phyloP scores from a whole-genome alignment of 2,113 vertebrate genomes.

The Emydocephalus ijimae region DNA sequence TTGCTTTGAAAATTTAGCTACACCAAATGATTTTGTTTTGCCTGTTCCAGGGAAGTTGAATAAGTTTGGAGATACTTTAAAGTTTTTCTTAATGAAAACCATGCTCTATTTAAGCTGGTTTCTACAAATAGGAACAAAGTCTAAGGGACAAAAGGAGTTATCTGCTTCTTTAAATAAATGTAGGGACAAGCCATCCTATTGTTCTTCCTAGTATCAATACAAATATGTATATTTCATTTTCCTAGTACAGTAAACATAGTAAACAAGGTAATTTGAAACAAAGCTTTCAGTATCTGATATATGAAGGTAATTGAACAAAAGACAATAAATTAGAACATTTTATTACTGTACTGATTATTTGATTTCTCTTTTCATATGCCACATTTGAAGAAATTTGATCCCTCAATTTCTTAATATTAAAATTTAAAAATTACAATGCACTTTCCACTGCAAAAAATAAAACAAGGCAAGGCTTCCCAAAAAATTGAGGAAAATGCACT shows the following conservation, averaged over 20 bases:
- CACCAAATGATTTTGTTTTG: background rate
- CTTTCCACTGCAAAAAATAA: background rate
- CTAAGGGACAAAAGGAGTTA: background rate
- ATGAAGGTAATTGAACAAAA: background rate
- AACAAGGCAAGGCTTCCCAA: background rate
- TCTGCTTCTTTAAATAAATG: background rate
- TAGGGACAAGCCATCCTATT: background rate
- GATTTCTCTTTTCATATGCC: background rate
- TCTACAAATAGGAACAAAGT: background rate
- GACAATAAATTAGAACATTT: accelerated
- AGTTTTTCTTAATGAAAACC: background rate
- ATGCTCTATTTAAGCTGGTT: background rate
- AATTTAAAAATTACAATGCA: background rate
- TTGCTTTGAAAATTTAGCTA: background rate
- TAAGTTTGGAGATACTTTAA: background rate
- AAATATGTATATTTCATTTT: background rate
- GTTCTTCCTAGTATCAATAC: background rate
- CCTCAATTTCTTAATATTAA: background rate
- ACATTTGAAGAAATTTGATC: background rate
- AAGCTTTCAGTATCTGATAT: background rate
- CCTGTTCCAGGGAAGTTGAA: background rate
- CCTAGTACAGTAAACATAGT: background rate
- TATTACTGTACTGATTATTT: background rate
- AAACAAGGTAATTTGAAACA: background rate
- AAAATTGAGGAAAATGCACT: background rate